These are phyloP conservation scores for Lethenteron reissneri DNA, from an alignment of 2,113 vertebrate species.

Conservation along the genomic window DNA sequence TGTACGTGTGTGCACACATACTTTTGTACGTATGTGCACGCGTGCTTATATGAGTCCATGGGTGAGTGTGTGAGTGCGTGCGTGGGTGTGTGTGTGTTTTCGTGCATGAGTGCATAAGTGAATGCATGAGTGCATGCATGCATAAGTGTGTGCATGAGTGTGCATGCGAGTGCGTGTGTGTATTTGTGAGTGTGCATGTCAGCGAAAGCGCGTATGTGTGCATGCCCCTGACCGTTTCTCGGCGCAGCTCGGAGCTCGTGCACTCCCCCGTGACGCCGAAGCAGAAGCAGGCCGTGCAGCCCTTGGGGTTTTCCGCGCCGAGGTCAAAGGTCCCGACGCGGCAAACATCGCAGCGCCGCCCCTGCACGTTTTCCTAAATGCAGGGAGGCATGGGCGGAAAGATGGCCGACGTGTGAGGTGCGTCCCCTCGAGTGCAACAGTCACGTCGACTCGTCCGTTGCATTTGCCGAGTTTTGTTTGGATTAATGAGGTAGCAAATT, in stretches of 20 bases:
- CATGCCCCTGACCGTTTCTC: conserved; percentile 30
- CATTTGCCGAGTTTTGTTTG: neutral
- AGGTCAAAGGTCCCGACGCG: conserved; percentile 46
- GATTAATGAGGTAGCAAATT: neutral
- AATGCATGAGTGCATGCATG: too few relatives aligned
- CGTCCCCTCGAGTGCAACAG: neutral
- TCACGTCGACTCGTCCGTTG: too few relatives aligned
- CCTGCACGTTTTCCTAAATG: conserved; percentile 49
- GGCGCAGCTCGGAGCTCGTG: conserved; percentile 34
- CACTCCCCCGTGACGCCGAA: conserved; percentile 45
- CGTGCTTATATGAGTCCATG: too few relatives aligned
- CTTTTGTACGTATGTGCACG: too few relatives aligned
- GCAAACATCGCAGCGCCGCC: conserved; percentile 39
- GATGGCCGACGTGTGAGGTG: neutral
- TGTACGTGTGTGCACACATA: too few relatives aligned
- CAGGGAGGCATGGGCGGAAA: neutral
- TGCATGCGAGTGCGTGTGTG: too few relatives aligned
- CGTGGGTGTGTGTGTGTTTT: too few relatives aligned
- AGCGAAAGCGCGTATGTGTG: neutral
- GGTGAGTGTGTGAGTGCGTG: too few relatives aligned
- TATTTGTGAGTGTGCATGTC: too few relatives aligned
- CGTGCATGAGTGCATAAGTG: too few relatives aligned
- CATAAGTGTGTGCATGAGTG: too few relatives aligned
- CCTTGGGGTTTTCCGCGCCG: conserved; percentile 37
- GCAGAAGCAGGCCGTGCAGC: conserved; percentile 71